A percentile compares a stretch with the other conserved stretches of the same genome.
These are phyloP conservation scores for Drosophila kanekoi DNA, from an alignment of 2,888 invertebrate species.

Conservation along the genomic window DNA sequence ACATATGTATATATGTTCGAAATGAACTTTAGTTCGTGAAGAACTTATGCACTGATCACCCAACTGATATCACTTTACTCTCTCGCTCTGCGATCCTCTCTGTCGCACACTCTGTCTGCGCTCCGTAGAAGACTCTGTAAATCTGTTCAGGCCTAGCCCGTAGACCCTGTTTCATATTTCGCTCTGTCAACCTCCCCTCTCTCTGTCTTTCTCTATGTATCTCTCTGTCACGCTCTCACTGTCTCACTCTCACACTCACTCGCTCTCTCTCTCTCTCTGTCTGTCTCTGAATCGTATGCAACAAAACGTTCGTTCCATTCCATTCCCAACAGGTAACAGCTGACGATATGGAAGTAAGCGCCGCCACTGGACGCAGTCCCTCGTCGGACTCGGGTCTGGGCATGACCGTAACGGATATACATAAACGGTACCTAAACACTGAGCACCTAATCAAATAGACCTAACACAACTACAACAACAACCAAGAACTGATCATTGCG, in stretches of 20 bases:
- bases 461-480: slow-evolving; percentile 25
- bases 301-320: slow-evolving; percentile 75
- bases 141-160: slow-evolving; percentile 20
- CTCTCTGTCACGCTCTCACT: slow-evolving; percentile 19
- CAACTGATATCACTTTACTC: slow-evolving; percentile 24
- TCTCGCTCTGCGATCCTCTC: slow-evolving; percentile 10
- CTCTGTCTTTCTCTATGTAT: slow-evolving; percentile 23
- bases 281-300: slow-evolving; percentile 72
- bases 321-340: slow-evolving; percentile 84
- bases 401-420: slow-evolving; percentile 92
- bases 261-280: slow-evolving; percentile 30
- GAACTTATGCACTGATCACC: slow-evolving; percentile 44
- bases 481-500: slow-evolving; percentile 53
- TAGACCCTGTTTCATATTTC: slow-evolving; percentile 35
- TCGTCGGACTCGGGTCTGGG: slow-evolving; percentile 98
- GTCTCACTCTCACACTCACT: slow-evolving; percentile 24
- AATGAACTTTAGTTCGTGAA: slow-evolving; percentile 2
- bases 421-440: slow-evolving; percentile 87
- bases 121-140: slow-evolving; percentile 26
- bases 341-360: slow-evolving; percentile 85
- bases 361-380: slow-evolving; percentile 91
- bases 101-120: slow-evolving; percentile 20
- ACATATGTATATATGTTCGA: slow-evolving; percentile 8
- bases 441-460: slow-evolving; percentile 45
- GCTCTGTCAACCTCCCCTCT: slow-evolving; percentile 21